These are phyloP conservation scores for Athene noctua DNA, from an alignment of 2,113 vertebrate species.

Conservation along the genomic window DNA sequence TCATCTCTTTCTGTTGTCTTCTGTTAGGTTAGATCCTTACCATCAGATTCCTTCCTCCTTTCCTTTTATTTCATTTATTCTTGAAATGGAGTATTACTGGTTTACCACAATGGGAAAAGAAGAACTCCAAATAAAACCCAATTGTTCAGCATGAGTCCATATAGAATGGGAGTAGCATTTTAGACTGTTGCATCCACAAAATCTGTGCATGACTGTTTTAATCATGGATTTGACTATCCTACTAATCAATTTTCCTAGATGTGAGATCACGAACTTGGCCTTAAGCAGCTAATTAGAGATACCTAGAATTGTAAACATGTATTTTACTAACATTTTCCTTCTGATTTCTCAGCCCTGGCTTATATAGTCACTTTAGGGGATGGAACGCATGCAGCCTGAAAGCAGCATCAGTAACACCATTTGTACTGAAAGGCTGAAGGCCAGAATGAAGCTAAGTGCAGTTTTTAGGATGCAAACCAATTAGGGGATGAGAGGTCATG, in stretches of 20 bases:
- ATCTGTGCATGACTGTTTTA: neutral
- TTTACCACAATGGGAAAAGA: neutral
- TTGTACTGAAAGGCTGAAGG: neutral
- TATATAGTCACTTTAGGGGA: neutral
- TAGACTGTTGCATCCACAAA: neutral
- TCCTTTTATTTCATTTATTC: neutral
- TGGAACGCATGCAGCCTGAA: neutral
- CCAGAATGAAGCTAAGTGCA: neutral
- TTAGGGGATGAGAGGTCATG: neutral
- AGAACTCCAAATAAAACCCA: neutral
- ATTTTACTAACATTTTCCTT: neutral
- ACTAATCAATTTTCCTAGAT: neutral
- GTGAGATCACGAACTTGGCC: neutral
- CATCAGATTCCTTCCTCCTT: neutral
- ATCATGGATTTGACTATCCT: neutral
- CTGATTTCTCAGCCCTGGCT: neutral
- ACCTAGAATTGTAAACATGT: neutral
- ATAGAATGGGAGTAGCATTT: neutral
- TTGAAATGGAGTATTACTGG: neutral
- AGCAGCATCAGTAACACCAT: neutral
- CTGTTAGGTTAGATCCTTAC: neutral
- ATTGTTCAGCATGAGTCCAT: neutral
- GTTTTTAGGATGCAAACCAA: neutral
- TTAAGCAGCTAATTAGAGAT: neutral
- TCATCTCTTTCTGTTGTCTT: neutral